Evolutionary conservation across 2,888 invertebrate species (phyloP).

Genomic region (Patella caerulea): DNA sequence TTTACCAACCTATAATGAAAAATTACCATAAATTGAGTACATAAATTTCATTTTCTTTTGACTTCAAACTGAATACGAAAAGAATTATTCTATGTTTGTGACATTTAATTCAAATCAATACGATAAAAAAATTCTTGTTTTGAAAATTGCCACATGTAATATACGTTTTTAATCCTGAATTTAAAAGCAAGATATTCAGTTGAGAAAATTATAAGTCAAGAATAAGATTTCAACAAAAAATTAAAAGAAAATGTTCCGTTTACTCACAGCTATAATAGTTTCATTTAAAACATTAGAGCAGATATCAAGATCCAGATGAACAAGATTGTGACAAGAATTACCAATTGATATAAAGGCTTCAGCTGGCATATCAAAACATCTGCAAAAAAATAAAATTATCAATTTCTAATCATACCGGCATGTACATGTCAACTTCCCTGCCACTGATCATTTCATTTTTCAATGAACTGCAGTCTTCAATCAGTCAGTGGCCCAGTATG

Average conservation of each 20-base stretch:
- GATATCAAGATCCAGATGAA: slow-evolving; percentile 48
- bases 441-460: no score
- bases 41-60: no score
- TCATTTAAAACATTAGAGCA: slow-evolving; percentile 50
- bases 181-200: not conserved
- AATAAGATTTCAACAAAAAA: not conserved
- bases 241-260: not conserved
- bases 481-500: no score
- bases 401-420: no score
- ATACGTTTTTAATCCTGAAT: no score
- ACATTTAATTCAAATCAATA: no score
- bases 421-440: no score
- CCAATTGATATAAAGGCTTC: slow-evolving; percentile 39
- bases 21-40: not conserved
- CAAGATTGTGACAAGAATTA: slow-evolving; percentile 39
- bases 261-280: slow-evolving; percentile 38
- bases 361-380: slow-evolving; percentile 50
- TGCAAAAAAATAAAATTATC: slow-evolving; percentile 28
- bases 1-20: slow-evolving; percentile 45
- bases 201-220: not conserved
- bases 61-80: no score
- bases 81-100: no score
- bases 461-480: not conserved
- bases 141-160: no score
- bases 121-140: no score